A percentile compares a stretch with the other conserved stretches of the same genome.
These are phyloP conservation scores for Drosophila pallidifrons DNA, from an alignment of 1,140 invertebrate genomes.

Conservation along the genomic window DNA sequence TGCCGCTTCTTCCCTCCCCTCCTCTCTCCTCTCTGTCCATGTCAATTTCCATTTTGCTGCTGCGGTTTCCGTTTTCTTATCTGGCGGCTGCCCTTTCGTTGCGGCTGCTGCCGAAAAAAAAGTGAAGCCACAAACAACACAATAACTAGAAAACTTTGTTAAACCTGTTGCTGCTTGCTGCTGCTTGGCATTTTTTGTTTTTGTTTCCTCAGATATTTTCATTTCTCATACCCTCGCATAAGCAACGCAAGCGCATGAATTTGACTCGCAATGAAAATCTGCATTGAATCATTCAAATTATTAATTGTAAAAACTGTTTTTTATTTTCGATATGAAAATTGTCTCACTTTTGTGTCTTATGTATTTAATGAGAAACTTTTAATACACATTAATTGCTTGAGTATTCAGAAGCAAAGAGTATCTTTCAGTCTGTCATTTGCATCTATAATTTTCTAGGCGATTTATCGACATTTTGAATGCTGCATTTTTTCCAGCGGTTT, in stretches of 20 bases:
- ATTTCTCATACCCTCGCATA: slow-evolving; percentile 22
- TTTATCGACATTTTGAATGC: slow-evolving; percentile 58
- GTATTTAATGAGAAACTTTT: too few species aligned
- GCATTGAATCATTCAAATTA: too few species aligned
- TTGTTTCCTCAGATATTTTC: slow-evolving; percentile 25
- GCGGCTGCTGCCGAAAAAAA: slow-evolving; percentile 38
- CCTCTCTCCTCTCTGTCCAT: neutral
- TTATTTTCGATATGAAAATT: too few species aligned
- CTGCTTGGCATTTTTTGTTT: slow-evolving; percentile 36
- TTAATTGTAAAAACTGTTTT: too few species aligned
- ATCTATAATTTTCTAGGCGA: slow-evolving; percentile 18
- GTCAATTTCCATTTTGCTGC: slow-evolving; percentile 25
- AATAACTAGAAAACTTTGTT: slow-evolving; percentile 27
- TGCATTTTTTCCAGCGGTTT: slow-evolving; percentile 45
- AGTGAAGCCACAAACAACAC: slow-evolving; percentile 33
- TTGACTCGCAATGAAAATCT: neutral
- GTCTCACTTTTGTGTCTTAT: too few species aligned
- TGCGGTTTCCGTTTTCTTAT: slow-evolving; percentile 43
- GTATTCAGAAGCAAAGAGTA: neutral
- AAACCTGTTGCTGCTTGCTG: slow-evolving; percentile 25
- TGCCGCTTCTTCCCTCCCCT: neutral
- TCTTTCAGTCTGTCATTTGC: neutral
- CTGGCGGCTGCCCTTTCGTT: slow-evolving; percentile 33
- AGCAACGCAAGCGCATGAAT: neutral
- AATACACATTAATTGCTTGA: neutral